A percentile compares a stretch with the other conserved stretches of the same genome.
phyloP scores from a whole-genome alignment of 2,888 invertebrate species.

The Drosophila seclusa region DNA sequence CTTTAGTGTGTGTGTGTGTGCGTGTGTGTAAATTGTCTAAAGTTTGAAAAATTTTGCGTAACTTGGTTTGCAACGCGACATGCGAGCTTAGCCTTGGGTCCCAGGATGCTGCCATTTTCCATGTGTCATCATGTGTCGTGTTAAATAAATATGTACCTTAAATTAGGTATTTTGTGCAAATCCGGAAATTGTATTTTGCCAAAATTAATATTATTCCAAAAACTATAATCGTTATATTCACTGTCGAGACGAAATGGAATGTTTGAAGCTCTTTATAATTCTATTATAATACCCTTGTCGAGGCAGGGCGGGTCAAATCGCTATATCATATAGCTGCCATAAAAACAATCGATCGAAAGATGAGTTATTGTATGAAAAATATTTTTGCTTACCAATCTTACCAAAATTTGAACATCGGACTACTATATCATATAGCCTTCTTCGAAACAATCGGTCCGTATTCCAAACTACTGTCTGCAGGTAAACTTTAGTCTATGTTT shows the following conservation, averaged over 20 bases:
- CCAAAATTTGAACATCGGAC: not conserved
- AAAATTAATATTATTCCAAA: not conserved
- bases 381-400: not conserved
- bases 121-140: not conserved
- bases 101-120: not conserved
- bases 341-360: not conserved
- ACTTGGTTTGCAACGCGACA: constrained; percentile 43
- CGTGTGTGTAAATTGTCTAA: constrained; percentile 56
- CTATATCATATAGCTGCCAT: not conserved
- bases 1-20: constrained; percentile 20
- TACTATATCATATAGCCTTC: not conserved
- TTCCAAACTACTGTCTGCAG: not conserved
- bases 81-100: constrained; percentile 7
- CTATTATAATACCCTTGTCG: not conserved
- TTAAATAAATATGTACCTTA: not conserved
- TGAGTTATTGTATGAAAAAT: not conserved
- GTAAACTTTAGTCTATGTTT: not conserved
- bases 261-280: not conserved
- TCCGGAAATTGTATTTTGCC: not conserved
- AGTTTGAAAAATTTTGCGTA: constrained; percentile 74
- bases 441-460: not conserved
- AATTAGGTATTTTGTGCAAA: not conserved
- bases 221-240: not conserved
- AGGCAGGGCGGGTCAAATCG: not conserved
- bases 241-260: not conserved